Conservation (phyloP, 2,113 vertebrate species). For the Platycercus adscitus region DNA sequence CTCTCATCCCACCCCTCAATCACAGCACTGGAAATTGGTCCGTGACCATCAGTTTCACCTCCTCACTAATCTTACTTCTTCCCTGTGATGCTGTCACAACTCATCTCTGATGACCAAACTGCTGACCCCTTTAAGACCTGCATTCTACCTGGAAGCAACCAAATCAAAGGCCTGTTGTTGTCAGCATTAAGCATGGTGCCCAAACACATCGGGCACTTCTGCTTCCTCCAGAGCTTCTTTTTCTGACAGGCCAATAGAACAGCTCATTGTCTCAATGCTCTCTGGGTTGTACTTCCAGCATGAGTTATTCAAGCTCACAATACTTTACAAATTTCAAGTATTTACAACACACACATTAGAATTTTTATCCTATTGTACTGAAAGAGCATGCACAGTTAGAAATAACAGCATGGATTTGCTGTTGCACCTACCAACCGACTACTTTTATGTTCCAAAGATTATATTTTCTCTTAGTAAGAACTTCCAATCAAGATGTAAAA, state of each 20-base stretch:
- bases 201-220: background rate
- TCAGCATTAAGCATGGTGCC: background rate
- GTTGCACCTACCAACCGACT: background rate
- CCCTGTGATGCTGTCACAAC: background rate
- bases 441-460: background rate
- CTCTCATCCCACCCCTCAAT: background rate
- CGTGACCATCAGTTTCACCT: rapidly evolving
- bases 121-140: background rate
- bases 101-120: background rate
- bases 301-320: background rate
- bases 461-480: background rate
- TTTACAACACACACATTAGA: background rate
- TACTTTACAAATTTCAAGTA: background rate
- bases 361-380: background rate
- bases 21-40: background rate
- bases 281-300: rapidly evolving
- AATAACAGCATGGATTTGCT: background rate
- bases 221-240: background rate
- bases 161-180: background rate
- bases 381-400: background rate
- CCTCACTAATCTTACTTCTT: background rate
- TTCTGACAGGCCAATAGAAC: background rate
- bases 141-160: background rate
- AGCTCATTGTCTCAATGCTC: rapidly evolving
- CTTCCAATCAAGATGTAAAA: background rate